Conservation (phyloP, 2,797 vertebrate genomes). For the Hephaestus fuliginosus region DNA sequence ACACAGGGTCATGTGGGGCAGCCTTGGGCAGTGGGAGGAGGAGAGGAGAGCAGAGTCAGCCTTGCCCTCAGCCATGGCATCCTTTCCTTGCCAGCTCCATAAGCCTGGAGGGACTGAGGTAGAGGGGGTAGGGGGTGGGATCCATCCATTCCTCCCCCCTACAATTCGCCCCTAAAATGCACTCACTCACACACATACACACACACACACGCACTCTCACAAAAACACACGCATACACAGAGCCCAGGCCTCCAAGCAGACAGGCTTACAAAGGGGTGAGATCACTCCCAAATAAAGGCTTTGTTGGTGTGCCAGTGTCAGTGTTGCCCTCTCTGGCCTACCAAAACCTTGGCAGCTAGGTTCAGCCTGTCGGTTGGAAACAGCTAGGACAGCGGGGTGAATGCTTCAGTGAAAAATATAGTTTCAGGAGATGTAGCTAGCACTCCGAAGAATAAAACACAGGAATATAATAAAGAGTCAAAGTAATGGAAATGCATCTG, state of each 20-base stretch:
- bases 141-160: slow-evolving; percentile 55
- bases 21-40: slow-evolving; percentile 77
- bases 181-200: slow-evolving; percentile 23
- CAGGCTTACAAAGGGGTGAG: slow-evolving; percentile 84
- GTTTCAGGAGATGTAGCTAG: slow-evolving; percentile 62
- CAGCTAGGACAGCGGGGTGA: slow-evolving; percentile 72
- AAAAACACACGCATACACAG: slow-evolving; percentile 56
- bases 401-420: slow-evolving; percentile 62
- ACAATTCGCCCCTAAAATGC: slow-evolving; percentile 65
- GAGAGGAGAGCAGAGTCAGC: slow-evolving; percentile 76
- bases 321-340: slow-evolving; percentile 82
- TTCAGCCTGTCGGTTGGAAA: slow-evolving; percentile 71
- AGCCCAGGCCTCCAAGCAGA: slow-evolving; percentile 76
- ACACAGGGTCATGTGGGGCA: slow-evolving; percentile 72
- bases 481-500: slow-evolving; percentile 65
- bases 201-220: slow-evolving; percentile 51
- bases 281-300: slow-evolving; percentile 80
- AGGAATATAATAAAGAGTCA: slow-evolving; percentile 54
- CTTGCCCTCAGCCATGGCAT: slow-evolving; percentile 86
- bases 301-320: slow-evolving; percentile 83
- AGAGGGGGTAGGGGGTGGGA: slow-evolving; percentile 65
- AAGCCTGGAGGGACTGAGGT: slow-evolving; percentile 77
- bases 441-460: slow-evolving; percentile 51
- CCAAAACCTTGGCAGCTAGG: slow-evolving; percentile 75
- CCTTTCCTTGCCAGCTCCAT: slow-evolving; percentile 79